phyloP scores from a whole-genome alignment of 2,797 vertebrate genomes.

The Peromyscus eremicus region DNA sequence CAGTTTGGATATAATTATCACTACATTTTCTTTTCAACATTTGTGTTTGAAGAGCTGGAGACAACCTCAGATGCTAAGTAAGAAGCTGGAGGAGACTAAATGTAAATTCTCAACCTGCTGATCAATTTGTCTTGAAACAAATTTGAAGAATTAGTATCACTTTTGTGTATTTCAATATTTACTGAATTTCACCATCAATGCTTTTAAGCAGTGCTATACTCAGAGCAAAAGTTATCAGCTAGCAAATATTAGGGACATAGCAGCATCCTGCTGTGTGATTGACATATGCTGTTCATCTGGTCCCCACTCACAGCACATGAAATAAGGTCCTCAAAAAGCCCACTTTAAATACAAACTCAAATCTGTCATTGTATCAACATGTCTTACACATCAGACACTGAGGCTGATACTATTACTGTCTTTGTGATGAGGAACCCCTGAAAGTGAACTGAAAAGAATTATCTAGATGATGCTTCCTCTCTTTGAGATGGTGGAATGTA shows the following conservation, averaged over 20 bases:
- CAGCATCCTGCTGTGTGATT: background rate
- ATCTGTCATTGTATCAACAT: background rate
- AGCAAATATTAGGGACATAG: accelerated
- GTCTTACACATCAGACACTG: background rate
- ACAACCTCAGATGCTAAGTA: background rate
- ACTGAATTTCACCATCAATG: background rate
- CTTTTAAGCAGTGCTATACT: background rate
- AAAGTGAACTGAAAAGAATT: background rate
- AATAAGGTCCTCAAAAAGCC: background rate
- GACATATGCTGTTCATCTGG: background rate
- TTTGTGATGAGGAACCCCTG: background rate
- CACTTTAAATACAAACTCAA: background rate
- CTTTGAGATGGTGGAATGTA: background rate
- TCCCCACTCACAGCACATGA: accelerated
- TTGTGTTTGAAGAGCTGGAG: constrained; percentile 42
- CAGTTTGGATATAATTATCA: constrained; percentile 66
- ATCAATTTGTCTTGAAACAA: constrained; percentile 12
- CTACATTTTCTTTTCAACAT: constrained; percentile 47
- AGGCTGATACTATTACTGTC: background rate
- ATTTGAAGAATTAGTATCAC: background rate
- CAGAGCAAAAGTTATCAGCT: background rate
- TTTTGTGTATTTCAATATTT: background rate
- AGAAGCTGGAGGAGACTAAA: constrained; percentile 28
- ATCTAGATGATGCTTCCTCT: background rate
- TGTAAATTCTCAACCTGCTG: background rate